Conservation (phyloP, 2,888 invertebrate genomes). For the Ceraclea dissimilis region DNA sequence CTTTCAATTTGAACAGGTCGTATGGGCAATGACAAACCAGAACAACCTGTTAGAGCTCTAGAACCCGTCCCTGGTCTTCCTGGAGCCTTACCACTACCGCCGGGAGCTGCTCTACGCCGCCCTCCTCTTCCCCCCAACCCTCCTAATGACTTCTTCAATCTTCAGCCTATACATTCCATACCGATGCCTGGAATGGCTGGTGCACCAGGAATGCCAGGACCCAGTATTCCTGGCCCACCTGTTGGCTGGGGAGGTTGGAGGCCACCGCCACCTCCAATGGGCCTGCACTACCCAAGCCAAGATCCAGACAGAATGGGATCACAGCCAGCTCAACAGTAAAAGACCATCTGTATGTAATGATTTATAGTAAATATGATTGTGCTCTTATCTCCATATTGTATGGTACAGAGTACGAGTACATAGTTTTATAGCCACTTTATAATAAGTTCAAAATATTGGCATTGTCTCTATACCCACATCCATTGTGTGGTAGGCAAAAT, state of each 20-base stretch:
- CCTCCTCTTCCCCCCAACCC: constrained; percentile 38
- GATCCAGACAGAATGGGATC: constrained; percentile 91
- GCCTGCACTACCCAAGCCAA: constrained; percentile 92
- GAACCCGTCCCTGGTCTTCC: constrained; percentile 55
- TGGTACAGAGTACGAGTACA: no score
- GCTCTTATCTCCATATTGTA: no score
- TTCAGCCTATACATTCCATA: constrained; percentile 37
- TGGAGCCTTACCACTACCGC: constrained; percentile 50
- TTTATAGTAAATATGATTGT: no score
- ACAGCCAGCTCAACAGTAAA: constrained; percentile 26
- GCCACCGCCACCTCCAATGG: constrained; percentile 42
- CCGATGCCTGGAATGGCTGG: constrained; percentile 9
- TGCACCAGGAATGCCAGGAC: neutral
- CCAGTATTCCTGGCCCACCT: constrained; percentile 10
- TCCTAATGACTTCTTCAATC: constrained; percentile 56
- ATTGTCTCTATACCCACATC: no score
- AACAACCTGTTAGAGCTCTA: constrained; percentile 32
- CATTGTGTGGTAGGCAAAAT: no score
- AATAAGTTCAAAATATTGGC: no score
- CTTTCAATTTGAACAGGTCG: constrained; percentile 36
- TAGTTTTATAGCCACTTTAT: no score
- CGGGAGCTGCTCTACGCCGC: constrained; percentile 46
- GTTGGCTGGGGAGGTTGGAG: constrained; percentile 32
- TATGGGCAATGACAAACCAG: constrained; percentile 42
- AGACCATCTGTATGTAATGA: no score